Evolutionary conservation across 2,797 vertebrate species (phyloP).

Genomic region (Columba guinea): DNA sequence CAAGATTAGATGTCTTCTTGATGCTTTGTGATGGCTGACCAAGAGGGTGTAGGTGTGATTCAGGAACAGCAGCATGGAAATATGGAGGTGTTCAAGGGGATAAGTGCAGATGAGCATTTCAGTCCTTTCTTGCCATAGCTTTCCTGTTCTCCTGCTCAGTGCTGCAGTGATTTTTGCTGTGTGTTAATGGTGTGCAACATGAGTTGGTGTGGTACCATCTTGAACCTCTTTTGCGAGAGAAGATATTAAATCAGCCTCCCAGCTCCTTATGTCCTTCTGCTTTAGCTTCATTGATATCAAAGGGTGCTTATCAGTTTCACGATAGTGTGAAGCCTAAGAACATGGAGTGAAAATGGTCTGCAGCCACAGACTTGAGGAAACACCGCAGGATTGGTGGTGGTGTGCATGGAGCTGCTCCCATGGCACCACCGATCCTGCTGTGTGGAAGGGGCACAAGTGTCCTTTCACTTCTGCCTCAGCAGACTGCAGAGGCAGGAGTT

Average conservation of each 20-base stretch:
- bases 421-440: neutral
- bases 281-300: neutral
- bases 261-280: neutral
- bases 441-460: neutral
- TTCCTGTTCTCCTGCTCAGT: neutral
- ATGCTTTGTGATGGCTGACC: neutral
- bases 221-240: neutral
- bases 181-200: accelerated
- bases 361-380: neutral
- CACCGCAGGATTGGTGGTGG: neutral
- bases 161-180: neutral
- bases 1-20: neutral
- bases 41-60: neutral
- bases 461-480: neutral
- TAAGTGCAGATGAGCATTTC: neutral
- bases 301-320: neutral
- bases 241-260: neutral
- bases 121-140: neutral
- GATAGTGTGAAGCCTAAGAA: neutral
- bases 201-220: neutral
- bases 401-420: neutral
- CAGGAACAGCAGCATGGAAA: neutral
- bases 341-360: neutral
- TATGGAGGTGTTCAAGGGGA: accelerated
- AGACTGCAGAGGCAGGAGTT: neutral